Base-by-base conservation (phyloP, 2,113 vertebrate species). In the Damaliscus lunatus region DNA sequence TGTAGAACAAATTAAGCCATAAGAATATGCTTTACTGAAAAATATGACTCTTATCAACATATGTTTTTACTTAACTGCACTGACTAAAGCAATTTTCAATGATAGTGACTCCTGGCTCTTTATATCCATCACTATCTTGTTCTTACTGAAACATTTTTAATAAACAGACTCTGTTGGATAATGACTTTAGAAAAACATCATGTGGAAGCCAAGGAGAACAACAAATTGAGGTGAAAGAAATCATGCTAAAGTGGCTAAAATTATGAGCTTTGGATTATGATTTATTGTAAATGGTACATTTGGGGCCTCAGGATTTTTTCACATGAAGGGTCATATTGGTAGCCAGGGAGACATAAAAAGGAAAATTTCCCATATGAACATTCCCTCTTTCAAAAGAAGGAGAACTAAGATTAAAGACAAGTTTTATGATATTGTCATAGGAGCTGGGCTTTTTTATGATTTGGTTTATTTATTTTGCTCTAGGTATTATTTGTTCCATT, bases 31-130 rank as follows among this genome's bases (percentile, higher is more conserved):
- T 98, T 98, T 98, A 80, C 36, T 93, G 96, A 98, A 97, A 98
- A 97, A 94, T 88, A 96, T 98, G 96, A 91, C 84, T 90, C 82
- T 90, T 96, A 96, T 96, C 86, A 95, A 48, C 98, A 98, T 95
- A 95, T 96, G 98, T 98, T 99, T 98, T 98, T 86, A 97, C 55
- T 98, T 98, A 98, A 97, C 90, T 97, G 88, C 96, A 97, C 95
- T 95, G 82, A 97, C 50, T 96, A 98, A 91, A 95, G 96, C 97
- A 96, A 93, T 98, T 98, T 98, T 92, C 55, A 97, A 88, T 98
- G 97, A 90, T 36, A 92, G 96, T 31, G 64, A 97, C 86, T 97
- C 17, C 71, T 97, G 67, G 52, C 90, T 98, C 50, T 91, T 97
- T 19, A 1, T 96, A 96, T 98, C 77, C 88, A 89, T 97, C 85